A percentile compares a stretch with the other conserved stretches of the same genome.
Evolutionary conservation across 2,797 vertebrate species (phyloP).

Genomic region (Acanthiza pusilla): DNA sequence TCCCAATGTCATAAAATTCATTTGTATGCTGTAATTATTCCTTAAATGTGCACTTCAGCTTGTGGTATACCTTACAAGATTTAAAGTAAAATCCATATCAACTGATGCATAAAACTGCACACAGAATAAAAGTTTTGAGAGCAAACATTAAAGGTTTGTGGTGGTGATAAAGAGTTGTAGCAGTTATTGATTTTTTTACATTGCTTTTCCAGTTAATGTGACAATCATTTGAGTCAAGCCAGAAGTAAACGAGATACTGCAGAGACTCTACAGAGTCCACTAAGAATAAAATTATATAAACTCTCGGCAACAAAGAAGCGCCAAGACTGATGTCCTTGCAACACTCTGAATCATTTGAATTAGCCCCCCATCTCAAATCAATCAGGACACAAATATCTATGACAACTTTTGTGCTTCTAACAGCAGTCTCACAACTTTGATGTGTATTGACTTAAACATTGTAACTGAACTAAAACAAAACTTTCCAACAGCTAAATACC

Average conservation of each 20-base stretch:
- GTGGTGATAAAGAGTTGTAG: not conserved
- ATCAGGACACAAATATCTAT: not conserved
- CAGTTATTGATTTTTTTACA: not conserved
- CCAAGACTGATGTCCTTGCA: not conserved
- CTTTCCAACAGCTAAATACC: not conserved
- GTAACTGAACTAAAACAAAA: not conserved
- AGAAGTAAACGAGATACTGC: not conserved
- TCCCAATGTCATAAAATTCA: not conserved
- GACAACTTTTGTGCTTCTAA: not conserved
- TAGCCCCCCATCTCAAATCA: not conserved
- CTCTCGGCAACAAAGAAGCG: not conserved
- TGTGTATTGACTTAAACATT: not conserved
- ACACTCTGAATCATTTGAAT: not conserved
- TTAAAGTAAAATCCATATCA: slow-evolving; percentile 22
- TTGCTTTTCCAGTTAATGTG: slow-evolving; percentile 11
- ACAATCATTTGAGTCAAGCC: not conserved
- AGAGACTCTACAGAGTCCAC: not conserved
- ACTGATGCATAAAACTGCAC: not conserved
- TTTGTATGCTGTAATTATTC: not conserved
- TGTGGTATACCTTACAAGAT: not conserved
- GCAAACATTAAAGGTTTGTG: not conserved
- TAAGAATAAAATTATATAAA: not conserved
- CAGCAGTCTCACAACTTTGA: not conserved
- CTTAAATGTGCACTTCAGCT: not conserved
- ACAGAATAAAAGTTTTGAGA: slow-evolving; percentile 6